Base-by-base conservation (phyloP, 1,140 invertebrate species). In the Bombus cullumanus region DNA sequence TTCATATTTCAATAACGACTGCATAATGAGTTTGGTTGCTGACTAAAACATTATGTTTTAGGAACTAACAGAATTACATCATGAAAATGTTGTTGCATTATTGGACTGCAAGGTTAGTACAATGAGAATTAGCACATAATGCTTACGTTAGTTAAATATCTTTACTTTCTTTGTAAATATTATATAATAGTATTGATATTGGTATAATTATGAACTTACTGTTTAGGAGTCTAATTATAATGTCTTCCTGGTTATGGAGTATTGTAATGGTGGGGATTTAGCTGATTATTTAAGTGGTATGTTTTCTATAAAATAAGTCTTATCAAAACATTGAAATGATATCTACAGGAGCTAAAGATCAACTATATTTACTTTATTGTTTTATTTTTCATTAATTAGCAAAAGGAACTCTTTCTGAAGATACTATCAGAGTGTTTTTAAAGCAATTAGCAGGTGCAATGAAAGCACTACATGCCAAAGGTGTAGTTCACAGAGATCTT, bases 211-310 rank as follows among this genome's bases (percentile, higher is more conserved):
- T 18, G 28, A 31, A 37, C 78, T 83, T 41, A 41, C 71, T 86
- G 93, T 94, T 90, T 86, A 97, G 96, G 99, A 99, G 96, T 98
- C 98, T 80, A 96, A 97, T 90, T 97, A 98, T 91, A 97, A 99
- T 96, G 98, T 99, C 83, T 99, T 98, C 96, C 97, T 99, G 88
- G 98, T 99, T 91, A 99, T 99, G 98, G 99, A 99, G 97, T 99
- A 99, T 95, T 99, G 99, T 95, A 99, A 99, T 97, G 99, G 99
- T 72, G 99, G 99, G 22, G 99, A 99, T 96, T 96, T 99, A 93
- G 99, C 99, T 43, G 99, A 99, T 96, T 99, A 99, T 96, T 96
- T 99, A 85, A 97, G 97, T 93, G 97, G 98, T 96, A 97, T 68
- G 66, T 47, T 31, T 80, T 88, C 34, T 31, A 12, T 28, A n/a